phyloP scores from a whole-genome alignment of 1,140 invertebrate genomes.

The Streblospio benedicti region DNA sequence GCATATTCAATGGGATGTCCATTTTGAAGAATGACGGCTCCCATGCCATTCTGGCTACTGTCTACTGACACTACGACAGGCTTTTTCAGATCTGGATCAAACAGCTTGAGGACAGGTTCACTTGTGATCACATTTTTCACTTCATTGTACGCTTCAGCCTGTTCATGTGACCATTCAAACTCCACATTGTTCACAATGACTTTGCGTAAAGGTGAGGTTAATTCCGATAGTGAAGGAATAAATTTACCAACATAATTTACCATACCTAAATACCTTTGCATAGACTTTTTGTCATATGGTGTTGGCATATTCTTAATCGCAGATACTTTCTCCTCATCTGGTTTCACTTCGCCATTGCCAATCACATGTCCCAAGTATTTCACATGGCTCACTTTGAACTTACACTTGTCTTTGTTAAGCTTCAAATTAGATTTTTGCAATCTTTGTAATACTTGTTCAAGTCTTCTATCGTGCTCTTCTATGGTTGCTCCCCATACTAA shows the following conservation, averaged over 20 bases:
- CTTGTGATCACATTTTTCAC: too few relatives aligned
- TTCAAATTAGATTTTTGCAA: background rate
- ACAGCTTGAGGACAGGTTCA: too few relatives aligned
- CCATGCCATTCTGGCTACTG: conserved; percentile 34
- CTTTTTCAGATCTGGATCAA: conserved; percentile 22
- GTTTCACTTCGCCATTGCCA: conserved; percentile 6
- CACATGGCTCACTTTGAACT: conserved; percentile 11
- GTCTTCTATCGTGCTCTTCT: background rate
- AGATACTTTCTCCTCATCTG: conserved; percentile 10
- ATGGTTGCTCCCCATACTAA: background rate
- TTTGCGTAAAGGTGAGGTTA: conserved; percentile 17
- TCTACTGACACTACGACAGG: conserved; percentile 25
- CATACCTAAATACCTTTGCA: conserved; percentile 19
- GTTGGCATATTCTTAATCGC: conserved; percentile 11
- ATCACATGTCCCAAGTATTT: conserved; percentile 14
- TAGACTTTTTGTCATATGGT: conserved; percentile 14
- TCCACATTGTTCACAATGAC: too few relatives aligned
- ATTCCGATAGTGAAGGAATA: conserved; percentile 21
- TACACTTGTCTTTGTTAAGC: conserved; percentile 20
- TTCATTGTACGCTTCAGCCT: too few relatives aligned
- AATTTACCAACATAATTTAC: conserved; percentile 20
- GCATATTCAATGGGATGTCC: conserved; percentile 22
- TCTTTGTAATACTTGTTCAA: background rate
- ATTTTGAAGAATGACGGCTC: conserved; percentile 45
- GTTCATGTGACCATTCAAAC: too few relatives aligned